Evolutionary conservation across 2,888 invertebrate genomes (phyloP), one percentile per base, ranked within the genome.

Genomic region (Prionchulus punctatus): DNA sequence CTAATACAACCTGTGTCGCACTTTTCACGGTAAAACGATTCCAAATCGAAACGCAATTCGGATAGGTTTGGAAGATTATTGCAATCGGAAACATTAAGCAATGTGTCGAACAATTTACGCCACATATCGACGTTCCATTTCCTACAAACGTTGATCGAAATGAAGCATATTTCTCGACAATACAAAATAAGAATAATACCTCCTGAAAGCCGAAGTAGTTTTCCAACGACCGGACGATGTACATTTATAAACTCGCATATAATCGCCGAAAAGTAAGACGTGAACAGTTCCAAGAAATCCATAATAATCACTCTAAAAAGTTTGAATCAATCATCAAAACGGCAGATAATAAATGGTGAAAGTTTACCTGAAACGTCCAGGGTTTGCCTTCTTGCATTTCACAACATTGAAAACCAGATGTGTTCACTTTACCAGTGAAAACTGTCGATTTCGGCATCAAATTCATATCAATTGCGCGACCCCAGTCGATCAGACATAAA

Each of bases 391-490:
- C 87, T 62, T 81, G 79, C 91, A 94, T 94, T 76, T 94, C 92
- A 53, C 84, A 71, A 60, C 77, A 78, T 59, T 74, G 72, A 62
- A 77, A 76, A 36, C 69, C 70, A 31, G 70, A 65, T 1, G 76
- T 76, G 15, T 82, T 66, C 85, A 83, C 60, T 68, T 80, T 79
- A 63, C 73, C 72, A 36, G 64, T 65, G 59, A 73, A 71, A n/a
- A 76, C 81, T 72, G 91, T 91, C 47, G 81, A 80, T 61, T 81
- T 76, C 18, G 86, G 84, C 67, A 86, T 86, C 60, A 85, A 75
- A 50, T 80, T 80, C 85, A 92, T 86, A 71, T 94, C 94, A 70
- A 94, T 91, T 62, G 87, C 83, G 67, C 87, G 84, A 31, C 94
- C 94, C 74, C 88, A 87, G 74, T 94, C 94, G 66, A 92, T 92